Base-by-base conservation (phyloP, 2,113 vertebrate genomes). In the Chaenogobius annularis region DNA sequence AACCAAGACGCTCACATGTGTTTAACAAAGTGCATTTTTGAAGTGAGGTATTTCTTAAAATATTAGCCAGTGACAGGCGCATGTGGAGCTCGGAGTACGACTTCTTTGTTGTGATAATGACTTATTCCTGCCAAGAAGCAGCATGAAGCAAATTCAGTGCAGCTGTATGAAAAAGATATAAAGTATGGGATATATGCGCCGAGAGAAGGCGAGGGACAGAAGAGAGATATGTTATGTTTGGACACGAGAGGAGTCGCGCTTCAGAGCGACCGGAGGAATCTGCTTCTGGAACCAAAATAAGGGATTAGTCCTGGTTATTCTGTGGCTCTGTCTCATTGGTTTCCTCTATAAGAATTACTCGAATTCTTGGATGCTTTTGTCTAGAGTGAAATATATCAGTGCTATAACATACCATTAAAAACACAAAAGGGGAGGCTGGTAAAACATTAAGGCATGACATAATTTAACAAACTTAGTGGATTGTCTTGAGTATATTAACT, bases 241-340 rank as follows among this genome's bases (percentile, higher is more conserved):
- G 93, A 95, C 79, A 85, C 90, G 87, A 90, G 90, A 80, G 67
- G 79, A 82, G 77, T 89, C 75, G 90, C 88, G 93, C 94, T 94
- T 95, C 93, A 92, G 92, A 95, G 92, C 89, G 90, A 88, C 93
- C 86, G 85, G 92, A 95, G 94, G 94, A 95, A 94, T 95, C 89
- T 93, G 94, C 94, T 90, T 94, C 94, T 95, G 94, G 95, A 95
- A 94, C 95, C 93, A 95, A 95, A 96, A 95, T 95, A 95, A 96
- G 93, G 93, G 94, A 96, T 98, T 95, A 96, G 94, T 90, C 93
- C 87, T 46, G 93, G 87, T 94, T 95, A 94, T 95, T 94, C 93
- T 93, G 76, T 92, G 93, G 89, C 94, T 93, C 94, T 94, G 96
- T 98, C 96, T 97, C 95, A 94, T 96, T 93, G 92, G 95, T 94